Percentiles rank a stretch among this genome's conserved stretches.
phyloP scores from a whole-genome alignment of 23 tunicate species.

The Phallusia fumigata region DNA sequence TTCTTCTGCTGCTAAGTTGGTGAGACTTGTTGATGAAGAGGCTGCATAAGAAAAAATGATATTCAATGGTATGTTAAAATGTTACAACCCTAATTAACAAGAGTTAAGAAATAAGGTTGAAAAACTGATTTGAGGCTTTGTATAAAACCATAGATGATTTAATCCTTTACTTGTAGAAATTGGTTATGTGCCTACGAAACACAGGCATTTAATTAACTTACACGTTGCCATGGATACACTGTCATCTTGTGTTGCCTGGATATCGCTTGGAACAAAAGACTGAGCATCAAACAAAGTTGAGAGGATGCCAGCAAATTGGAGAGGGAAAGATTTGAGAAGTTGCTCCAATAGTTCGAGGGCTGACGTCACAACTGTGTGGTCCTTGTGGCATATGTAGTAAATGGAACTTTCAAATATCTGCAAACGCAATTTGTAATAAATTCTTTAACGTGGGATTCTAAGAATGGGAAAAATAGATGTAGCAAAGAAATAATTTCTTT shows the following conservation, averaged over 20 bases:
- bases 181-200: too few species aligned
- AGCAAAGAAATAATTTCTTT: neutral
- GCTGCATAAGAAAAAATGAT: neutral
- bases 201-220: neutral
- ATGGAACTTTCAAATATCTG: constrained; percentile 48
- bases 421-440: neutral
- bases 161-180: too few species aligned
- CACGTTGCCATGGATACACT: neutral
- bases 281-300: neutral
- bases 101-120: too few species aligned
- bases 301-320: neutral
- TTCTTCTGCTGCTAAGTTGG: neutral
- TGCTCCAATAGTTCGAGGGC: constrained; percentile 75
- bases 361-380: constrained; percentile 73
- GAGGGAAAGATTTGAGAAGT: constrained; percentile 30
- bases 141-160: too few species aligned
- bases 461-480: too few species aligned
- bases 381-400: constrained; percentile 36
- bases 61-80: too few species aligned
- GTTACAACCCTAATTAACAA: too few species aligned
- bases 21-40: neutral
- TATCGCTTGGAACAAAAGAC: neutral
- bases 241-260: neutral
- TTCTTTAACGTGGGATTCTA: neutral
- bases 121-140: too few species aligned